Evolutionary conservation across 1,140 invertebrate species (phyloP).

Genomic region (Drosophila ohnishii): DNA sequence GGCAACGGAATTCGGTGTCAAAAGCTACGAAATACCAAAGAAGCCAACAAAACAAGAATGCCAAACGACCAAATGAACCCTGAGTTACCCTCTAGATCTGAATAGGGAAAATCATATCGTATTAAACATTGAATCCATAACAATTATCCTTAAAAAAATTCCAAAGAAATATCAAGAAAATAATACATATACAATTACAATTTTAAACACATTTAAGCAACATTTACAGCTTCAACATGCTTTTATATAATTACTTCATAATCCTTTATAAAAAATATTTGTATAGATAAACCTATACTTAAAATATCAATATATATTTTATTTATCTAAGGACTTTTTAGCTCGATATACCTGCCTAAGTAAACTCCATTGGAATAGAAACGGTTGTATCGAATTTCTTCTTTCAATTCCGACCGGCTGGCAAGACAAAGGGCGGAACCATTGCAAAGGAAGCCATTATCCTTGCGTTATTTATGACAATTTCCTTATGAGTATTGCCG

Average conservation of each 20-base stretch:
- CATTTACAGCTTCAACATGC: not conserved
- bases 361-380: not conserved
- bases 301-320: not conserved
- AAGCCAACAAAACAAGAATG: constrained; percentile 33
- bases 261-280: not conserved
- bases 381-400: constrained; percentile 3
- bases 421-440: constrained; percentile 21
- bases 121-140: too few species aligned
- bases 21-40: constrained; percentile 57
- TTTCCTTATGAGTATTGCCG: constrained; percentile 61
- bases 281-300: not conserved
- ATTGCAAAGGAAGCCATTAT: constrained; percentile 56
- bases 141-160: too few species aligned
- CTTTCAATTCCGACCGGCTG: not conserved
- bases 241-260: not conserved
- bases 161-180: not conserved
- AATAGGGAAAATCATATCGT: too few species aligned
- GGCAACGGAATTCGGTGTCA: constrained; percentile 65
- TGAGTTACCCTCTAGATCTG: constrained; percentile 28
- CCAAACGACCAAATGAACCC: not conserved
- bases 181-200: not conserved
- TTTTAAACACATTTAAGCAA: not conserved
- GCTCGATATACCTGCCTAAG: not conserved
- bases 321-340: too few species aligned
- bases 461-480: constrained; percentile 72